Conservation (phyloP, 1,140 invertebrate species). For the Portunus trituberculatus region DNA sequence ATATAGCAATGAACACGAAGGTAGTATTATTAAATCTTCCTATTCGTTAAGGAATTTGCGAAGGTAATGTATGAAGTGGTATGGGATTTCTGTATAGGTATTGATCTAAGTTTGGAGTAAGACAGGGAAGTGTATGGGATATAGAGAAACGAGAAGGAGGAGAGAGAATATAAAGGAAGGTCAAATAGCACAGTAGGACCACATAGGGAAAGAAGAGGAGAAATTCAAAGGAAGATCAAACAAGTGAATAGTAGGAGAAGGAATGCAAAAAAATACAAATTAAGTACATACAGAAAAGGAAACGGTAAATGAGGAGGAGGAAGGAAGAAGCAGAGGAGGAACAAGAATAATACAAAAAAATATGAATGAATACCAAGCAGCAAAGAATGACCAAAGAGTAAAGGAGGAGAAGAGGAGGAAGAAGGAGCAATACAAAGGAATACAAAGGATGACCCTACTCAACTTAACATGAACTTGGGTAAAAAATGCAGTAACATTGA, state of each 20-base stretch:
- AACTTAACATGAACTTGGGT: too few relatives aligned
- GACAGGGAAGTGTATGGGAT: background rate
- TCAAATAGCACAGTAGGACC: background rate
- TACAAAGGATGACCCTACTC: too few relatives aligned
- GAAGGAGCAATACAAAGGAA: too few relatives aligned
- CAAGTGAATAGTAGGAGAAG: background rate
- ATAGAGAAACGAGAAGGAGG: background rate
- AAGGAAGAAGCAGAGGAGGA: background rate
- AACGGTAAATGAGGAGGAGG: background rate
- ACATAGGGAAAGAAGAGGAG: background rate
- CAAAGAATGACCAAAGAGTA: too few relatives aligned
- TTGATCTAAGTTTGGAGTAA: background rate
- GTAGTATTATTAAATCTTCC: too few relatives aligned
- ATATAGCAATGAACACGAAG: too few relatives aligned
- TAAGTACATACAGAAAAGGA: background rate
- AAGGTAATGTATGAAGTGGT: background rate
- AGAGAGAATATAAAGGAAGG: background rate
- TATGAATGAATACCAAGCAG: too few relatives aligned
- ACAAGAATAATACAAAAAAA: too few relatives aligned
- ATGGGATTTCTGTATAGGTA: background rate
- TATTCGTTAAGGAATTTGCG: background rate
- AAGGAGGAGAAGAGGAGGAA: too few relatives aligned
- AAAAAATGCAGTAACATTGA: too few relatives aligned
- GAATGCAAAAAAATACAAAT: background rate
- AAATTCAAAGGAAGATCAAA: background rate